Percentiles rank a stretch among this genome's conserved stretches.
Conservation (phyloP, 2,797 vertebrate genomes). For the Hydrophis major region DNA sequence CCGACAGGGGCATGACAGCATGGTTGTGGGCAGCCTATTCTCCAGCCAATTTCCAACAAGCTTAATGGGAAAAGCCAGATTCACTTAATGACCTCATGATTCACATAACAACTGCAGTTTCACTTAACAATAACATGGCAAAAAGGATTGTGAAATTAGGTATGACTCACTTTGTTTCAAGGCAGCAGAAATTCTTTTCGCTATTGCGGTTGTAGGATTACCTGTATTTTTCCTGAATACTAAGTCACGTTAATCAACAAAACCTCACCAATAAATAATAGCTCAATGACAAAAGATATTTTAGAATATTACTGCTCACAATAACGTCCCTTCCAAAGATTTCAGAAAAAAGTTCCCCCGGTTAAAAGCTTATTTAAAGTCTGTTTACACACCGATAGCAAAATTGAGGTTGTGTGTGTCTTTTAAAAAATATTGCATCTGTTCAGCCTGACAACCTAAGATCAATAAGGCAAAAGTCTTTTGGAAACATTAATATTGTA, state of each 20-base stretch:
- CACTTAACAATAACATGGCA: background rate
- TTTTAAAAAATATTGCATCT: conserved; percentile 56
- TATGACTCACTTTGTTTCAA: background rate
- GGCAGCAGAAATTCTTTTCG: background rate
- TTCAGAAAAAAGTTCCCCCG: conserved; percentile 59
- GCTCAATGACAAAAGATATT: conserved; percentile 47
- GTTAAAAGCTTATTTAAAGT: conserved; percentile 41
- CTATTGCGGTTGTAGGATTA: background rate
- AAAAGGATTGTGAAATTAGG: background rate
- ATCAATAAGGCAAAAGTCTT: conserved; percentile 55
- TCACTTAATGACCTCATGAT: background rate
- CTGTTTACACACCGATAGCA: conserved; percentile 46
- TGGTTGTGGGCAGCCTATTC: background rate
- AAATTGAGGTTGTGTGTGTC: conserved; percentile 46
- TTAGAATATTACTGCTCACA: conserved; percentile 54
- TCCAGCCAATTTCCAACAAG: background rate
- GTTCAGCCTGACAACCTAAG: conserved; percentile 49
- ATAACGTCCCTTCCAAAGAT: conserved; percentile 54
- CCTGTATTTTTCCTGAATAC: background rate
- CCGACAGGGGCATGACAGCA: too few species aligned
- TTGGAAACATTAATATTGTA: conserved; percentile 49
- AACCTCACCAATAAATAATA: conserved; percentile 50
- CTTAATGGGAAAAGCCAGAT: background rate
- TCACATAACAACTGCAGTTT: background rate
- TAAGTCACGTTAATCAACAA: conserved; percentile 21